A percentile compares a stretch with the other conserved stretches of the same genome.
Conservation (phyloP, 2,113 vertebrate species). For the Pelodiscus sinensis region DNA sequence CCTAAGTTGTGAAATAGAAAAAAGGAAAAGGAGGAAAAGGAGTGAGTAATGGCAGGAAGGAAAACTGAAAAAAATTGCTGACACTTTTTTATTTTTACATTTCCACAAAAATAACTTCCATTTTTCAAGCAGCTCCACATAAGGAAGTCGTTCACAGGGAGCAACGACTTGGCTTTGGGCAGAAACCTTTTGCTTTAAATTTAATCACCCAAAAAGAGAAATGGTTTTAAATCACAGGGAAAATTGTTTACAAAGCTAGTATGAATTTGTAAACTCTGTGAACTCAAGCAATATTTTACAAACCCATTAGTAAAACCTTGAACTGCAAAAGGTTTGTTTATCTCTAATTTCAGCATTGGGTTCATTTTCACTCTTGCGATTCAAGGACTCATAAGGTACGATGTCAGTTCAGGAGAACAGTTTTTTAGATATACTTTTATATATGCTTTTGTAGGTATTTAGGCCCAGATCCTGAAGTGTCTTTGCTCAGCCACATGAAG, state of each 20-base stretch:
- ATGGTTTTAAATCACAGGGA: neutral
- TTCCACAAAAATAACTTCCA: neutral
- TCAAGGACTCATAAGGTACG: neutral
- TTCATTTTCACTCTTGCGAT: neutral
- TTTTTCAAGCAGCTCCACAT: neutral
- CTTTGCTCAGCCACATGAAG: neutral
- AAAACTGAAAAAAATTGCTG: neutral
- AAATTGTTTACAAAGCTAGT: neutral
- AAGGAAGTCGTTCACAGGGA: neutral
- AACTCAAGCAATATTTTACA: neutral
- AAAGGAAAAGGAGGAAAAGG: neutral
- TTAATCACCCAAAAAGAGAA: neutral
- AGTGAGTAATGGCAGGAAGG: neutral
- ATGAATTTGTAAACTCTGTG: neutral
- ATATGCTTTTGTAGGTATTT: fast-evolving
- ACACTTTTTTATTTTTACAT: neutral
- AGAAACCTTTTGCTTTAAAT: neutral
- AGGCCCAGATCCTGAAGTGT: neutral
- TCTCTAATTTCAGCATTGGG: neutral
- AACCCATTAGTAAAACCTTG: neutral
- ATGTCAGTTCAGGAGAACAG: neutral
- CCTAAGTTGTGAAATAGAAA: neutral
- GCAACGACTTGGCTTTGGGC: neutral
- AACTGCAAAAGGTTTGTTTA: neutral
- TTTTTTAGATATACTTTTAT: neutral